phyloP scores from a whole-genome alignment of 23 tunicate species.

The Phallusia fumigata region DNA sequence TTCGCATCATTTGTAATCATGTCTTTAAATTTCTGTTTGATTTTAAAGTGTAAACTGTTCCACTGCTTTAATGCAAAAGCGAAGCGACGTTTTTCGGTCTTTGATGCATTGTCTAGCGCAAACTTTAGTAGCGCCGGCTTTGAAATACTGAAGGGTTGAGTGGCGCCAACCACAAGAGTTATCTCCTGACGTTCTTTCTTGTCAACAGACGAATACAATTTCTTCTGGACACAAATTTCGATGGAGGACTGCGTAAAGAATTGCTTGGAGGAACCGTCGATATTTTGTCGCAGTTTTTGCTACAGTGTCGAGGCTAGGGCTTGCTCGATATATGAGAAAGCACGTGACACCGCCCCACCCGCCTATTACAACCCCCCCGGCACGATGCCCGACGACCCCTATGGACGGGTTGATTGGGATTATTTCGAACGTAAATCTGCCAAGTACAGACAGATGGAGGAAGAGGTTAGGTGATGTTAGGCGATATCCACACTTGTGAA shows the following conservation, averaged over 20 bases:
- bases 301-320: conserved; percentile 53
- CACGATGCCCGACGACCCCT: conserved; percentile 28
- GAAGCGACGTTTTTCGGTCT: too few relatives aligned
- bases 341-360: conserved; percentile 53
- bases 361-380: conserved; percentile 43
- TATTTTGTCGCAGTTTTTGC: conserved; percentile 76
- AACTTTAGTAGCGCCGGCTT: too few relatives aligned
- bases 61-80: too few relatives aligned
- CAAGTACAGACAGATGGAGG: conserved; percentile 61
- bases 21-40: too few relatives aligned
- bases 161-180: background rate
- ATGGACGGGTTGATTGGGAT: conserved; percentile 39
- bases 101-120: too few relatives aligned
- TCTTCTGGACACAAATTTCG: conserved; percentile 42
- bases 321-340: conserved; percentile 67
- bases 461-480: too few relatives aligned
- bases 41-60: too few relatives aligned
- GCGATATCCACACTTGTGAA: too few relatives aligned
- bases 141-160: too few relatives aligned
- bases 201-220: conserved; percentile 76
- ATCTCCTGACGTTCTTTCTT: background rate
- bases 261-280: conserved; percentile 41
- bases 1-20: too few relatives aligned
- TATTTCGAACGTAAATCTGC: conserved; percentile 72
- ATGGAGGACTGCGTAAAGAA: conserved; percentile 41